phyloP scores from a whole-genome alignment of 2,113 vertebrate genomes.

The Apodemus sylvaticus region DNA sequence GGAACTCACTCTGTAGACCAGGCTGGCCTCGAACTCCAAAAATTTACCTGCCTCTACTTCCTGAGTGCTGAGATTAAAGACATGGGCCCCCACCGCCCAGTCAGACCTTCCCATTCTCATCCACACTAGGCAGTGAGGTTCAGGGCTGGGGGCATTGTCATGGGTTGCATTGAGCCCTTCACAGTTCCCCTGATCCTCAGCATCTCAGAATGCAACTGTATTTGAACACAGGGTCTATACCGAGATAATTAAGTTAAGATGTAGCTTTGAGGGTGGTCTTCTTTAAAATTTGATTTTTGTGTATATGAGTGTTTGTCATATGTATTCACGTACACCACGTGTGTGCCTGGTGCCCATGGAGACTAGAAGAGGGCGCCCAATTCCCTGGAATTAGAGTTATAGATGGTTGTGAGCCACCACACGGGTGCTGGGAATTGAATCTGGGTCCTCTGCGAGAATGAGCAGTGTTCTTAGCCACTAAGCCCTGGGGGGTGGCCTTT shows the following conservation, averaged over 20 bases:
- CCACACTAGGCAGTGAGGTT: neutral
- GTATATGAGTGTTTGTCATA: neutral
- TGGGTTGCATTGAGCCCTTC: too few relatives aligned
- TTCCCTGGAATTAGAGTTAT: neutral
- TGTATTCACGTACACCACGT: neutral
- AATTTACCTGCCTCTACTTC: neutral
- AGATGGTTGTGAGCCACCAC: neutral
- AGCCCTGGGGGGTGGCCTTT: neutral
- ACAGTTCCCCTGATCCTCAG: too few relatives aligned
- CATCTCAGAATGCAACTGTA: neutral
- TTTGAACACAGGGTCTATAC: neutral
- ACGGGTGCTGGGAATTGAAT: neutral
- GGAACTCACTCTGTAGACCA: neutral
- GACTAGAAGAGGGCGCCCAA: neutral
- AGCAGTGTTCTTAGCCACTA: neutral
- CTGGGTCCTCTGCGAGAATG: neutral
- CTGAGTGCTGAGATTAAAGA: neutral
- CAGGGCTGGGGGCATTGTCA: neutral
- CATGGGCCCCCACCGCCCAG: neutral
- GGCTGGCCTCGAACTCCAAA: neutral
- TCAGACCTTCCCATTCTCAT: neutral
- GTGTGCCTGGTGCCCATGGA: neutral
- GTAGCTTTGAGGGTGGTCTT: neutral
- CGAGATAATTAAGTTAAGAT: neutral
- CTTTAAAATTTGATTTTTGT: neutral